Evolutionary conservation across 2,113 vertebrate species (phyloP).

Genomic region (Hypocryptadius cinnamomeus): DNA sequence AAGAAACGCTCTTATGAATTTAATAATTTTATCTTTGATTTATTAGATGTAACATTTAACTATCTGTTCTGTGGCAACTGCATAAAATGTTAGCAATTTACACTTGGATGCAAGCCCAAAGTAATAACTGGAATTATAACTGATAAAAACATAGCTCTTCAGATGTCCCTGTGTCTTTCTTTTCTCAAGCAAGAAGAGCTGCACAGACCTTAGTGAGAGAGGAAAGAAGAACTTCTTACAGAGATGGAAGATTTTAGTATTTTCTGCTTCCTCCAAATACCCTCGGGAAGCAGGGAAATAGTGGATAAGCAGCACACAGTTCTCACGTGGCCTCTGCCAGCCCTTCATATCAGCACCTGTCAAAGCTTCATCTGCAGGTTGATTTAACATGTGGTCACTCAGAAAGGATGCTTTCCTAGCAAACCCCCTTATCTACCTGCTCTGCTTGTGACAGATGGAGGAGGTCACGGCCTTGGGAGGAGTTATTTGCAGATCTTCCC

Average conservation of each 20-base stretch:
- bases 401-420: not conserved
- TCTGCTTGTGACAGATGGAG: not conserved
- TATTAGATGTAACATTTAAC: not conserved
- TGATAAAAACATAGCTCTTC: not conserved
- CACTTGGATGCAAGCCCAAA: not conserved
- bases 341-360: not conserved
- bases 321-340: not conserved
- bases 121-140: not conserved
- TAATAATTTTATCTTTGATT: not conserved
- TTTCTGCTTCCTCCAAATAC: not conserved
- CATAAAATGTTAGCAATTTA: not conserved
- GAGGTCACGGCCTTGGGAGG: not conserved
- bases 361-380: not conserved
- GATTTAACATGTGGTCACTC: not conserved
- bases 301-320: not conserved
- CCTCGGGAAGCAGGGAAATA: not conserved
- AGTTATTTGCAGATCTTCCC: not conserved
- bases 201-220: not conserved
- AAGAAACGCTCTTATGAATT: not conserved
- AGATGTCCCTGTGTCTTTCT: not conserved
- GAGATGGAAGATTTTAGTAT: not conserved
- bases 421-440: slow-evolving; percentile 19
- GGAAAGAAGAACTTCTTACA: not conserved
- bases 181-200: not conserved
- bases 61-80: not conserved